A percentile compares a stretch with the other conserved stretches of the same genome.
Evolutionary conservation across 2,888 invertebrate genomes (phyloP).

Genomic region (Papilio gigon): DNA sequence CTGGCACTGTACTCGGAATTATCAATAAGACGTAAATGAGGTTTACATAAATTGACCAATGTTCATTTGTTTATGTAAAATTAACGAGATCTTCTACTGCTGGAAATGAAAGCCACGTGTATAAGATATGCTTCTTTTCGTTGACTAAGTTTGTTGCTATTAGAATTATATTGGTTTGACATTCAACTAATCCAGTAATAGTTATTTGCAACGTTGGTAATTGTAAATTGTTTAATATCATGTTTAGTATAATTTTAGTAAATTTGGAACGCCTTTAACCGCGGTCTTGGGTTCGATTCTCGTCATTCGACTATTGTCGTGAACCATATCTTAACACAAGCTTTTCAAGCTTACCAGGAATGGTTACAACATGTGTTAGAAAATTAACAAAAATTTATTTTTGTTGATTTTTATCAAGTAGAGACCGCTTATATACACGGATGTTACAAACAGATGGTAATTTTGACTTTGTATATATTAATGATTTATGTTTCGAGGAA

Average conservation of each 20-base stretch:
- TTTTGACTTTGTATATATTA: no score
- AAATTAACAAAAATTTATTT: no score
- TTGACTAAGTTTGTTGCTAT: neutral
- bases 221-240: neutral
- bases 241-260: neutral
- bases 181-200: neutral
- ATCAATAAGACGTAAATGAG: constrained; percentile 1
- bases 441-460: no score
- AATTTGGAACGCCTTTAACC: no score
- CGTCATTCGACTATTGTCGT: no score
- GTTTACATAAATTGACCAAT: neutral
- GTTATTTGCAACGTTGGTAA: neutral
- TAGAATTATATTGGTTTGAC: neutral
- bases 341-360: no score
- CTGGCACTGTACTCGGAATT: neutral
- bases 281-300: no score
- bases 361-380: no score
- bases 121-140: neutral
- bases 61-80: neutral
- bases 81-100: neutral
- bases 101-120: constrained; percentile 13
- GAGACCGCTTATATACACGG: no score
- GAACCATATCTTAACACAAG: no score
- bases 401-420: no score
- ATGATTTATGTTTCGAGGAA: no score